Evolutionary conservation across 2,113 vertebrate species (phyloP), one percentile per base, ranked within the genome.

Genomic region (Cygnus atratus): DNA sequence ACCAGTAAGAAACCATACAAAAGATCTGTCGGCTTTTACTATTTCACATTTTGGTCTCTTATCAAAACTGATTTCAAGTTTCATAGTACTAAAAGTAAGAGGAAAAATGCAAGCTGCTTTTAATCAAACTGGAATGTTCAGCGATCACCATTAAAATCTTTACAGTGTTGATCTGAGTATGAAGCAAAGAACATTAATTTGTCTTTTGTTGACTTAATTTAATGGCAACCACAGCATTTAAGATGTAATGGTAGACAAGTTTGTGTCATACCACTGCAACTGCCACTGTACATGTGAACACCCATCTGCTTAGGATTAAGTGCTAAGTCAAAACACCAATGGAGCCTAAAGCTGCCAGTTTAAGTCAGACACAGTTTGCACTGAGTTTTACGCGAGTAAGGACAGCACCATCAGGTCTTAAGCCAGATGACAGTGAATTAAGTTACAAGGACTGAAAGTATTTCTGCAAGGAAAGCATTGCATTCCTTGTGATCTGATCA

Each of bases 21-120:
- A 95, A 96, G 90, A 95, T 95, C 89, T 95, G 95, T 97, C 96
- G 96, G 77, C 71, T 90, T 95, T 92, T 97, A 97, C 96, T 97
- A 91, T 67, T 97, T 90, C 79, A 96, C 78, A 61, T 92, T 96
- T 88, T 90, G 55, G 80, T 95, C 75, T 96, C 72, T 97, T 97
- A 97, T 88, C 92, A 78, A 97, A 96, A 92, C 90, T 87, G 33
- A 94, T 90, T 90, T 92, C 94, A 94, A 73, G 41, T 91, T 91
- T 97, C 96, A 65, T 93, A 93, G 63, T 87, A 87, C 77, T 94
- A 89, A 89, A 79, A 95, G 52, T 84, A 96, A 93, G 93, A 76
- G 48, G 67, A 26, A 87, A 65, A 97, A 89, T 94, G 88, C 92
- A 96, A 94, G 84, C 84, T 96, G 96, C 72, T 97, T 97, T 97